A percentile compares a stretch with the other conserved stretches of the same genome.
phyloP scores from a whole-genome alignment of 2,888 invertebrate genomes.

The Drosophila greeni region DNA sequence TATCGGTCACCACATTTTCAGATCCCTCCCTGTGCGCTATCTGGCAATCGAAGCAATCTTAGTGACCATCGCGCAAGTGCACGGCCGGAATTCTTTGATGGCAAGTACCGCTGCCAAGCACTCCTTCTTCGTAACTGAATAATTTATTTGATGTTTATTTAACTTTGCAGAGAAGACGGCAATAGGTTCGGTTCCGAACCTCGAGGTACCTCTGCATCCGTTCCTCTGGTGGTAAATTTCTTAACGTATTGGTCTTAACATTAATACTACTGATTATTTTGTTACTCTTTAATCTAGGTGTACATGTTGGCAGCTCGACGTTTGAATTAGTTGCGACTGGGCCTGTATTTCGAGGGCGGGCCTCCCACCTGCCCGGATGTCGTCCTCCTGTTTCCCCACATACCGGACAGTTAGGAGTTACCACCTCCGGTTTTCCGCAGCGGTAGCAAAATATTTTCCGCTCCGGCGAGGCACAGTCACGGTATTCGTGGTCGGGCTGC shows the following conservation, averaged over 20 bases:
- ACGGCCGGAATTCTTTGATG: not conserved
- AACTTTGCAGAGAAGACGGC: not conserved
- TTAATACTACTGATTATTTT: not conserved
- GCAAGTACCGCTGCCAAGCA: not conserved
- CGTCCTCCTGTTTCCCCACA: not conserved
- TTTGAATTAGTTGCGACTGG: too few relatives aligned
- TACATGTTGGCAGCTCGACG: too few relatives aligned
- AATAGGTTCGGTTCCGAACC: not conserved
- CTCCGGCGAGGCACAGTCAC: not conserved
- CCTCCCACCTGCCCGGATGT: not conserved
- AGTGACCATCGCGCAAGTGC: too few relatives aligned
- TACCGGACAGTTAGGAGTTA: not conserved
- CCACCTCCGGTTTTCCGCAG: not conserved
- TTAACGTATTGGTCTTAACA: accelerated
- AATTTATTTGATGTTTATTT: not conserved
- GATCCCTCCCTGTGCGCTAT: not conserved
- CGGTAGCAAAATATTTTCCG: not conserved
- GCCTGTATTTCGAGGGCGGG: not conserved
- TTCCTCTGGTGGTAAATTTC: not conserved
- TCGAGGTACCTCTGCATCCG: not conserved
- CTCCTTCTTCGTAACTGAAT: not conserved
- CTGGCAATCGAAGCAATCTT: too few relatives aligned
- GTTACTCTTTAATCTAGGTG: not conserved
- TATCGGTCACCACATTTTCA: not conserved
- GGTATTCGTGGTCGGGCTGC: not conserved